phyloP scores from a whole-genome alignment of 23 tunicate genomes.

The Phallusia fumigata region DNA sequence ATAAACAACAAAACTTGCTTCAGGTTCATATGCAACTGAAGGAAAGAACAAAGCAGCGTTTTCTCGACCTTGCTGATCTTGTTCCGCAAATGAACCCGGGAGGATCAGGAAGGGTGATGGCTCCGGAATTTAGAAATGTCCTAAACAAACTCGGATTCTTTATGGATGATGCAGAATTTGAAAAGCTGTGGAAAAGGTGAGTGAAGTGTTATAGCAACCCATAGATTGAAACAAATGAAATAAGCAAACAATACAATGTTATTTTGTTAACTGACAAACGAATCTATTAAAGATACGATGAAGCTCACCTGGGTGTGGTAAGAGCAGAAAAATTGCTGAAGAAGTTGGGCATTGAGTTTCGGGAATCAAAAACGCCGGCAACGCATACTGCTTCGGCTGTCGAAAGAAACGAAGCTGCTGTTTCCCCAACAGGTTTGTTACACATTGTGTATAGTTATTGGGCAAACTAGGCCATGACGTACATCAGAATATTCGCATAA shows the following conservation, averaged over 20 bases:
- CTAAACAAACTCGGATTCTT: slow-evolving; percentile 80
- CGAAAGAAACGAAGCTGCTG: neutral
- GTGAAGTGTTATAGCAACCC: neutral
- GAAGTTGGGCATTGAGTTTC: slow-evolving; percentile 85
- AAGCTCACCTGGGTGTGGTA: slow-evolving; percentile 63
- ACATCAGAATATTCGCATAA: no score
- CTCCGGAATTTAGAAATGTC: slow-evolving; percentile 79
- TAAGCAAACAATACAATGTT: no score
- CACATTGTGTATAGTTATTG: neutral
- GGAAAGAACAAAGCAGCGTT: slow-evolving; percentile 88
- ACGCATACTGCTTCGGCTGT: neutral
- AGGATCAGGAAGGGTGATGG: slow-evolving; percentile 77
- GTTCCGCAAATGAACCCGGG: slow-evolving; percentile 96
- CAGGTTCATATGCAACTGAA: slow-evolving; percentile 87
- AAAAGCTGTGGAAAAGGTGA: slow-evolving; percentile 85
- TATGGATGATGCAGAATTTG: slow-evolving; percentile 89
- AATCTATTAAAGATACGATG: slow-evolving; percentile 45
- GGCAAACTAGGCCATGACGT: no score
- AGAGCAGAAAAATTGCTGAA: slow-evolving; percentile 65
- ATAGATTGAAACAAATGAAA: neutral
- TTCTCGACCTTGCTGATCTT: slow-evolving; percentile 82
- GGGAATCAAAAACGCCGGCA: slow-evolving; percentile 60
- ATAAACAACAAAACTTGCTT: no score
- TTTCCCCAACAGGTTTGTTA: neutral
- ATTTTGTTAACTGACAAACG: neutral